Base-by-base conservation (phyloP, 2,113 vertebrate species). In the Barbus barbus region DNA sequence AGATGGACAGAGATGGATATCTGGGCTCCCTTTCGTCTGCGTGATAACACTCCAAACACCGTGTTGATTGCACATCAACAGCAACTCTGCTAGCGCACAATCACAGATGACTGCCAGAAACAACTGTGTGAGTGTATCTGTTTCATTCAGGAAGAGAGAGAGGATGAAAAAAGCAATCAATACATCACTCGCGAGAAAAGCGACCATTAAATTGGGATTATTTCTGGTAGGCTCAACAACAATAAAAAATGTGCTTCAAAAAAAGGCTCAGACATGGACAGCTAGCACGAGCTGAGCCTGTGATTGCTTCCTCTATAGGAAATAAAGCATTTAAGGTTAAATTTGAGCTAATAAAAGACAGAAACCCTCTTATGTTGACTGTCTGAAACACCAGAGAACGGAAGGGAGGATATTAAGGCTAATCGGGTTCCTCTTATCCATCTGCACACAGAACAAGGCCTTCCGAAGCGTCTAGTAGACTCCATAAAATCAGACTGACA, bases 341-440 rank as follows among this genome's bases (percentile, higher is more conserved):
- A 93, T 20, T 38, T 93, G 90, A 93, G 93, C 95, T 93, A 95
- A 92, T 94, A 94, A 94, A 93, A 94, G 93, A 92, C 91, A 93
- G 88, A 92, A 95, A 94, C 87, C 92, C 93, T 94, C 93, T 87
- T 92, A 88, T 38, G 51, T 78, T 74, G 63, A 85, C 41, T 63
- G 41, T 75, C 36, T 83, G 28, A 51, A 72, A 73, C 28, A 13
- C 13, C 18, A 44, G 65, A 58, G 69, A 76, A 36, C 5, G 82
- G 82, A 77, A 48, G 73, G 72, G 13, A 77, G 73, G 58, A 77
- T 82, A 82, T 46, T 44, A 74, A 58, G 81, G 44, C 51, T 63
- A 81, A 81, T 85, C 84, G 9, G 46, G 78, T 75, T 74, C 38
- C 92, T 93, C 91, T 91, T 92, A 90, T 94, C 92, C 91, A 86